Evolutionary conservation across 2,797 vertebrate species (phyloP).

Genomic region (Danio choprae): DNA sequence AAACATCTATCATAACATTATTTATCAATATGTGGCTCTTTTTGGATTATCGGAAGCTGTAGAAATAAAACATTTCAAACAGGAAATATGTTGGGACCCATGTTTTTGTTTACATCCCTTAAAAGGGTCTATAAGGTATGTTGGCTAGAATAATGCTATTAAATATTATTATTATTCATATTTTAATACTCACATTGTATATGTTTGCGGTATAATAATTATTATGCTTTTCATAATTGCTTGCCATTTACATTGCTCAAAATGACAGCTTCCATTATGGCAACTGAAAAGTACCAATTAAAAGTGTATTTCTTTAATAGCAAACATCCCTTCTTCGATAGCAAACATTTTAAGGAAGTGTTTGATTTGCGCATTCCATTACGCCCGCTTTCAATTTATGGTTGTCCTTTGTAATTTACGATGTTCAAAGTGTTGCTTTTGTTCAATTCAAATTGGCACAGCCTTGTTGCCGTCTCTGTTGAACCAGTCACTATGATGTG

Average conservation of each 20-base stretch:
- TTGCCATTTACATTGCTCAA: neutral
- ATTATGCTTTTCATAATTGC: neutral
- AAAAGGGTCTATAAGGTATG: too few species aligned
- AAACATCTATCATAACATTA: too few species aligned
- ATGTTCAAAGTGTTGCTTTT: neutral
- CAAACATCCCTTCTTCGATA: neutral
- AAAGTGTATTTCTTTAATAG: neutral
- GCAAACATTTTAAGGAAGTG: neutral
- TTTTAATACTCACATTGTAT: too few species aligned
- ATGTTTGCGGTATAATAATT: neutral
- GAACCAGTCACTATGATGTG: neutral
- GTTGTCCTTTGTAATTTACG: neutral
- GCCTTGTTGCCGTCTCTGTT: neutral
- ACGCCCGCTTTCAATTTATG: neutral
- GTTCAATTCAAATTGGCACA: neutral
- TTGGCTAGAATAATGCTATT: too few species aligned
- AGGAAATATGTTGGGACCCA: too few species aligned
- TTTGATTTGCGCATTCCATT: neutral
- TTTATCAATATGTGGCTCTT: too few species aligned
- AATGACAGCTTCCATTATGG: neutral
- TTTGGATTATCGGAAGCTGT: too few species aligned
- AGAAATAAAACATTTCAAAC: too few species aligned
- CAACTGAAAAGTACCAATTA: too few species aligned
- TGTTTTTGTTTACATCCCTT: too few species aligned
- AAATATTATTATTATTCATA: too few species aligned